Base-by-base conservation (phyloP, 2,113 vertebrate species). In the Daboia siamensis region DNA sequence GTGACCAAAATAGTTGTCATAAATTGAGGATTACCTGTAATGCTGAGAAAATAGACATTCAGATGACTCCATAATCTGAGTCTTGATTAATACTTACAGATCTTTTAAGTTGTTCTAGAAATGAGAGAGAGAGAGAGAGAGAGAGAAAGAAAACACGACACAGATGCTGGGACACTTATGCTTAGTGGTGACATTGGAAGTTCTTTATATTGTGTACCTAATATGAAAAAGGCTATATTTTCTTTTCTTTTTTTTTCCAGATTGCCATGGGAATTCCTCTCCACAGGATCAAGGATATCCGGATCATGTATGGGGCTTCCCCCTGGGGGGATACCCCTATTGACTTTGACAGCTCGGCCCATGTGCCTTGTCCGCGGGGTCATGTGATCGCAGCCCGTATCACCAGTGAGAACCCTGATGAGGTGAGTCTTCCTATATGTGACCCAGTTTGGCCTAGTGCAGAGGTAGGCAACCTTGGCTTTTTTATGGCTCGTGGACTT, bases 401-500 rank as follows among this genome's bases (percentile, higher is more conserved):
- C 96, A 99, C 99, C 96, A 99, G 99, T 90, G 99, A 99, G 97
- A 99, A 99, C 94, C 99, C 99, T 2, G 99, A 99, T 91, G 99
- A 99, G 98, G 99, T 99, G 97, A 95, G 93, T 29, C 12, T 5
- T 8, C 2, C 10, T n/a, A n/a, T 15, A 69, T 69, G 2, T 69
- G 26, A 1, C 4, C 64, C 12, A 5, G 1, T 69, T 69, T 69
- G 26, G 4, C 61, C 11, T 29, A 12, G 9, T 61, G 24, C 8
- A 51, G 48, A 8, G 48, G 1, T 51, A 51, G 48, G 48, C 48
- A 51, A 51, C 0, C 48, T 51, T 51, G 48, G 8, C 48, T 51
- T 8, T 51, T 51, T 51, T 51, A 51, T 51, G 48, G 9, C 48
- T 51, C 48, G 1, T 51, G 48, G 48, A 51, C 48, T 51, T 51